A percentile compares a stretch with the other conserved stretches of the same genome.
Evolutionary conservation across 2,888 invertebrate species (phyloP).

Genomic region (Morpho helenor): DNA sequence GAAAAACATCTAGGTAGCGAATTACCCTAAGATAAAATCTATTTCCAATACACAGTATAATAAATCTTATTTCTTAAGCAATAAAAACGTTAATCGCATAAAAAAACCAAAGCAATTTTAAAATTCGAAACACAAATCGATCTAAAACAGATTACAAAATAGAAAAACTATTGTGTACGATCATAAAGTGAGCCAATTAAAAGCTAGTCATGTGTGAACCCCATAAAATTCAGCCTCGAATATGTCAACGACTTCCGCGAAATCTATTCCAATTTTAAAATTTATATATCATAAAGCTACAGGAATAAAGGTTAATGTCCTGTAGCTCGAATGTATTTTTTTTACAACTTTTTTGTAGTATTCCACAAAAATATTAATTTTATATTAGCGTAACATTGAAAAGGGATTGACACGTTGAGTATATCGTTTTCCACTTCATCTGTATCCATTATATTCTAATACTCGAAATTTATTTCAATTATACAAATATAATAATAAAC

Average conservation of each 20-base stretch:
- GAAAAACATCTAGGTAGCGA: slow-evolving; percentile 24
- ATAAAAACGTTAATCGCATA: slow-evolving; percentile 17
- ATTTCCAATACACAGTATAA: neutral
- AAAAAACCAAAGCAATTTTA: slow-evolving; percentile 4
- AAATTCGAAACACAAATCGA: slow-evolving; percentile 37
- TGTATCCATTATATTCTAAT: slow-evolving; percentile 55
- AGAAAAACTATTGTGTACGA: slow-evolving; percentile 32
- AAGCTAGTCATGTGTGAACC: slow-evolving; percentile 52
- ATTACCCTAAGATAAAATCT: slow-evolving; percentile 14
- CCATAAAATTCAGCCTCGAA: slow-evolving; percentile 45
- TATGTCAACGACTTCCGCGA: slow-evolving; percentile 44
- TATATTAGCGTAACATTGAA: slow-evolving; percentile 67
- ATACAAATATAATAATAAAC: slow-evolving; percentile 5
- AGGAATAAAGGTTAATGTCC: slow-evolving; percentile 38
- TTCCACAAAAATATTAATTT: slow-evolving; percentile 65
- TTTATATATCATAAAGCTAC: slow-evolving; percentile 3
- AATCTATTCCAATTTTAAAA: slow-evolving; percentile 20
- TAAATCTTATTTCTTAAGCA: neutral
- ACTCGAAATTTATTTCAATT: slow-evolving; percentile 32
- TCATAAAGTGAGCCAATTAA: slow-evolving; percentile 50
- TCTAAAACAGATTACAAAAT: slow-evolving; percentile 43
- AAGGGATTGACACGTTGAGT: slow-evolving; percentile 70
- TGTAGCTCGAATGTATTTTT: slow-evolving; percentile 33
- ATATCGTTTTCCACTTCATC: slow-evolving; percentile 76
- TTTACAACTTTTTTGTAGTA: slow-evolving; percentile 33